Conservation (phyloP, 23 tunicate genomes). For the Styela clava region DNA sequence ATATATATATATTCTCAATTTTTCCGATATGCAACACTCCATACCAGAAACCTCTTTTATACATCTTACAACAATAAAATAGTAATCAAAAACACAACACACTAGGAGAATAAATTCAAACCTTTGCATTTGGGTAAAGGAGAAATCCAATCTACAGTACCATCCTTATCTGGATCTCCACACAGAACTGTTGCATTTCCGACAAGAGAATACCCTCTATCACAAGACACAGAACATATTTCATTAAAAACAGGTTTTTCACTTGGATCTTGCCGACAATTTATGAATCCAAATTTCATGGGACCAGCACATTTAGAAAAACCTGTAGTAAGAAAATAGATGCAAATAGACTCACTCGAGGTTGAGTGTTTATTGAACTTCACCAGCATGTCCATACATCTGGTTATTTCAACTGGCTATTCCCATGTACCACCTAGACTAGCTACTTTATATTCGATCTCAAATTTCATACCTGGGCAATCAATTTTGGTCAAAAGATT, state of each 20-base stretch:
- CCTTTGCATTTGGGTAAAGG: conserved; percentile 18
- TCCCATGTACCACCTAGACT: no score
- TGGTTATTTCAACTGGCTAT: no score
- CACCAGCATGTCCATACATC: no score
- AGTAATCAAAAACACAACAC: no score
- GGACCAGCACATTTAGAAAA: conserved; percentile 6
- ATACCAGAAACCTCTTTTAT: no score
- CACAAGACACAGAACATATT: conserved; percentile 19
- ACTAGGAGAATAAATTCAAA: no score
- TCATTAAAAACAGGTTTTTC: not conserved
- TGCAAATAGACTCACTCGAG: no score
- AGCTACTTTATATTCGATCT: no score
- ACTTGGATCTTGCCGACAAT: not conserved
- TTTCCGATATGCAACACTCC: no score
- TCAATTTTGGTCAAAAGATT: conserved; percentile 5
- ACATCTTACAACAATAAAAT: no score
- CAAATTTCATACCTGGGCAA: conserved; percentile 6
- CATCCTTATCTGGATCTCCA: conserved; percentile 16
- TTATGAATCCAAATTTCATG: not conserved
- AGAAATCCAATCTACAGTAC: conserved; percentile 22
- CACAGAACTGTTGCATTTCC: conserved; percentile 12
- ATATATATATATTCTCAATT: no score
- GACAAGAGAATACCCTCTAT: not conserved
- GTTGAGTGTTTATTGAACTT: no score
- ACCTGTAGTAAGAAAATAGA: not conserved